A percentile compares a stretch with the other conserved stretches of the same genome.
phyloP scores from a whole-genome alignment of 2,113 vertebrate genomes.

The Leptosomus discolor region DNA sequence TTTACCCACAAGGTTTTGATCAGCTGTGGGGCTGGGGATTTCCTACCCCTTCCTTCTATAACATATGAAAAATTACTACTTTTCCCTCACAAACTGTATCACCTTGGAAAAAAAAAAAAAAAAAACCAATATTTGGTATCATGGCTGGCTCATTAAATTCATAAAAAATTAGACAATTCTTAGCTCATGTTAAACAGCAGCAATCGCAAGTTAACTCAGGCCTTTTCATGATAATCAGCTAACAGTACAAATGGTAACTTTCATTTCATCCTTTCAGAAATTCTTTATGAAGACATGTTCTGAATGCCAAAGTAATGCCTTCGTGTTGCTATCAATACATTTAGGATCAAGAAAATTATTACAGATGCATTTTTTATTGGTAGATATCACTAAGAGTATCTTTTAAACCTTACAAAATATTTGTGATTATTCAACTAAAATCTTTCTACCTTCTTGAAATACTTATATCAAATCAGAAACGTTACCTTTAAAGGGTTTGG shows the following conservation, averaged over 20 bases:
- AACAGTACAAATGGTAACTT: not conserved
- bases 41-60: not conserved
- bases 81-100: not conserved
- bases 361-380: not conserved
- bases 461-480: not conserved
- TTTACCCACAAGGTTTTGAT: not conserved
- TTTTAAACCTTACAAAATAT: not conserved
- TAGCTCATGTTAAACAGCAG: not conserved
- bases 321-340: not conserved
- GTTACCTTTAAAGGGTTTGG: not conserved
- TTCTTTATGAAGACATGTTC: not conserved
- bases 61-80: not conserved
- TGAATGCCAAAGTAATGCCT: not conserved
- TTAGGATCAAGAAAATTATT: not conserved
- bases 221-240: not conserved
- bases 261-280: not conserved
- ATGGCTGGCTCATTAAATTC: not conserved
- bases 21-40: fast-evolving
- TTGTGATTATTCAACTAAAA: not conserved
- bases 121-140: not conserved
- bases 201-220: not conserved
- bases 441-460: not conserved
- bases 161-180: not conserved
- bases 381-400: not conserved
- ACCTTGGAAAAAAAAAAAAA: not conserved